A percentile compares a stretch with the other conserved stretches of the same genome.
These are phyloP conservation scores for Chaunax sp. DNA, from an alignment of 2,797 vertebrate genomes.

Conservation along the genomic window DNA sequence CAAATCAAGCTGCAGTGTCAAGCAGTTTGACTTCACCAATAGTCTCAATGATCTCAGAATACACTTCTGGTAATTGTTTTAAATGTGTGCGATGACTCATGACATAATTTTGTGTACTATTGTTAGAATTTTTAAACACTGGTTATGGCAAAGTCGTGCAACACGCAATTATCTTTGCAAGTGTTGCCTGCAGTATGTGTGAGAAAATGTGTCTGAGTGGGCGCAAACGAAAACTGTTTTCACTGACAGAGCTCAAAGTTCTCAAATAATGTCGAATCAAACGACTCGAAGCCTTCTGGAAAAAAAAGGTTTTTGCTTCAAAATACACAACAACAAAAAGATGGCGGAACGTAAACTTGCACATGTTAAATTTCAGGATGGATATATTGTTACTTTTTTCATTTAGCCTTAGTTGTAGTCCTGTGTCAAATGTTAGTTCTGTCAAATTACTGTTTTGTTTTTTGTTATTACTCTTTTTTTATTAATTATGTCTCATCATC, in stretches of 20 bases:
- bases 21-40: slow-evolving; percentile 23
- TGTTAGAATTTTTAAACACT: slow-evolving; percentile 33
- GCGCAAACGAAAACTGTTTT: slow-evolving; percentile 44
- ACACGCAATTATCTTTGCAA: slow-evolving; percentile 23
- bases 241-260: slow-evolving; percentile 36
- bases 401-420: no score
- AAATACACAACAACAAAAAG: not conserved
- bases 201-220: slow-evolving; percentile 46
- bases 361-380: not conserved
- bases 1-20: slow-evolving; percentile 9
- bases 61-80: slow-evolving; percentile 28
- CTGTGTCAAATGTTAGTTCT: no score
- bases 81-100: not conserved
- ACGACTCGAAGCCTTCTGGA: slow-evolving; percentile 21
- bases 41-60: not conserved
- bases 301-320: slow-evolving; percentile 16
- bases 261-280: slow-evolving; percentile 31
- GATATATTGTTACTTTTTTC: no score
- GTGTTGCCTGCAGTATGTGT: slow-evolving; percentile 22
- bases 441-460: no score
- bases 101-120: slow-evolving; percentile 24
- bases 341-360: no score
- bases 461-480: no score
- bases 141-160: slow-evolving; percentile 26
- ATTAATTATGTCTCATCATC: no score